These are phyloP conservation scores for Haemorhous mexicanus DNA, from an alignment of 2,113 vertebrate species.

Conservation along the genomic window DNA sequence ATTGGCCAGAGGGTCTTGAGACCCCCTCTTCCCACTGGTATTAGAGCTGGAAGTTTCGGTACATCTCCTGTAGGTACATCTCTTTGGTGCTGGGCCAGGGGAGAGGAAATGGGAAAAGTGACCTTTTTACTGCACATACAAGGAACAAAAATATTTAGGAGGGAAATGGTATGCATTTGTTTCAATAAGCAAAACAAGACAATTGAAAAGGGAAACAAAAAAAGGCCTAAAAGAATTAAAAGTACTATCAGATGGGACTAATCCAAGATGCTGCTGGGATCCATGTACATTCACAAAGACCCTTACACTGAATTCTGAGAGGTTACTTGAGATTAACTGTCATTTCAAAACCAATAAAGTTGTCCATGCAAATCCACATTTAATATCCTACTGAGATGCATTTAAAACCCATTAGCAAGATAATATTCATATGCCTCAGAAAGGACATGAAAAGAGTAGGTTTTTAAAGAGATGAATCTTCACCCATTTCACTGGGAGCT, in stretches of 20 bases:
- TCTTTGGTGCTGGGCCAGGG: background rate
- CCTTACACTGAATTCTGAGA: background rate
- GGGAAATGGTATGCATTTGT: background rate
- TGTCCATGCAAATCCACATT: constrained; percentile 46
- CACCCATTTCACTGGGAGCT: background rate
- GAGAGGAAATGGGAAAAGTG: background rate
- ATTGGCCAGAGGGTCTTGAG: background rate
- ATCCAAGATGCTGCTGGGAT: constrained; percentile 1
- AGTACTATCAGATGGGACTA: background rate
- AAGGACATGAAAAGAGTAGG: constrained; percentile 8
- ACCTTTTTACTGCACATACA: background rate
- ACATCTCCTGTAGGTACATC: background rate
- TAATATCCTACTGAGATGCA: constrained; percentile 45
- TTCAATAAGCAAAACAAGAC: background rate
- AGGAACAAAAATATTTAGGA: background rate
- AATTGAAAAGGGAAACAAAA: background rate
- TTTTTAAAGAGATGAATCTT: constrained; percentile 1
- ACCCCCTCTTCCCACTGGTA: background rate
- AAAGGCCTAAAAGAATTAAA: background rate
- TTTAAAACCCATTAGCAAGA: constrained; percentile 38
- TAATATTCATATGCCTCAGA: constrained; percentile 17
- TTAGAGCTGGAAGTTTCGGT: background rate
- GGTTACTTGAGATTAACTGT: constrained; percentile 23
- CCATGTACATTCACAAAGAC: background rate
- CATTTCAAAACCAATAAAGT: constrained; percentile 35